Base-by-base conservation (phyloP, 1,140 invertebrate species). In the Ooceraea biroi region DNA sequence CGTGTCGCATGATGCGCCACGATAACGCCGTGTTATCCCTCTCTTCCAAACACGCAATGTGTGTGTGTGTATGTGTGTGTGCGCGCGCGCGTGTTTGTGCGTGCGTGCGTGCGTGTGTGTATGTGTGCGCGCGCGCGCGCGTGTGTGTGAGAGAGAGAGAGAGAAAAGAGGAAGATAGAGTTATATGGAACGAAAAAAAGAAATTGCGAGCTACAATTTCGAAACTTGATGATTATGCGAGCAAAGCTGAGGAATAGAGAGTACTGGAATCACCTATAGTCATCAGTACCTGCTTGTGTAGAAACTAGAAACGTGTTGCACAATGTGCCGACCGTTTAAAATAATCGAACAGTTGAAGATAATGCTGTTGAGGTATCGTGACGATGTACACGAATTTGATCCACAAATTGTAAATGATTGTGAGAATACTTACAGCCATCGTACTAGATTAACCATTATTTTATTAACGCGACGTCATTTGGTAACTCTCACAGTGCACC, bases 21-120 rank as follows among this genome's bases (percentile, higher is more conserved):
- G 76, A 80, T 80, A 80, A 80, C 36, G 36, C 25, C 50, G 11
- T 57, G 57, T 80, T 80, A 80, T 71, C 36, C 65, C 30, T 65
- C 50, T n/a, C 50, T 71, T 80, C 69, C 12, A 80, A 71, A 46
- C 65, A 27, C 50, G n/a, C 5, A 25, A 69, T n/a, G 14, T 22
- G 36, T 36, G 36, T n/a, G n/a, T n/a, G n/a, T n/a, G n/a, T n/a
- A n/a, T 36, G 36, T 36, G 36, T 36, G 36, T 36, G 36, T 36
- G 36, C 7, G 36, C 7, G 36, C 7, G 36, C 7, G 36, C 7
- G 36, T 36, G 36, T 36, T 2, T 36, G 36, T 36, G 36, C n/a
- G 36, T 36, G 36, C 7, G 36, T 36, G 36, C 7, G 36, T 36
- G 36, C 7, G 36, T 36, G 36, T 36, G 36, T 36, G 36, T 36